Base-by-base conservation (phyloP, 2,888 invertebrate genomes). In the Amiota mariae region DNA sequence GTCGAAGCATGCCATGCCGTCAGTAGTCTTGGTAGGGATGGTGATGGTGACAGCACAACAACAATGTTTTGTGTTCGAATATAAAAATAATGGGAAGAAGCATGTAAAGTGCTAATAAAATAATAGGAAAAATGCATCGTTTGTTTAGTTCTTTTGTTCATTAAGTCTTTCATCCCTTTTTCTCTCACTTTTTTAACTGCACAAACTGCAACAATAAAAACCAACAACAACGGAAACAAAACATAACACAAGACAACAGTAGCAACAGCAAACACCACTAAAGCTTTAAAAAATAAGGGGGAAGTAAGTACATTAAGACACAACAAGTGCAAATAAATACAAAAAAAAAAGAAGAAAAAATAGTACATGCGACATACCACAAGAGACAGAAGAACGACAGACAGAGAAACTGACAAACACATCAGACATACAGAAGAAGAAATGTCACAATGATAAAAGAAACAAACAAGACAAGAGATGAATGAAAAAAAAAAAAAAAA, bases 141-240 rank as follows among this genome's bases (percentile, higher is more conserved):
- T 54, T 54, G 54, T 12, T 15, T 46, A 72, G 77, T 77, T 77
- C 75, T 77, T 72, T 77, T 49, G 36, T 64, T 36, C 64, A 64
- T 47, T 13, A 59, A 75, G 56, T 57, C 48, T 66, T 61, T 66
- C n/a, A 46, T 51, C 20, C 20, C 20, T 67, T 15, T 49, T 64
- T 72, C 15, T 8, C 57, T 15, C 9, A n/a, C 15, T n/a, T 20
- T 57, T 15, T 10, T 18, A 15, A 15, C 12, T 59, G 11, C 59
- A 59, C 20, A 59, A 59, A 18, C 18, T 20, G 9, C 59, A 59
- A 18, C 20, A 15, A 59, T n/a, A 10, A 36, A 36, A 36, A 36
- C 6, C 11, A 11, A 54, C 59, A 59, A 59, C 20, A 59, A 59
- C 15, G 11, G 12, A 11, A 59, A 59, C 15, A 20, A 59, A 59